Conservation (phyloP, 2,797 vertebrate genomes). For the Trematomus bernacchii region DNA sequence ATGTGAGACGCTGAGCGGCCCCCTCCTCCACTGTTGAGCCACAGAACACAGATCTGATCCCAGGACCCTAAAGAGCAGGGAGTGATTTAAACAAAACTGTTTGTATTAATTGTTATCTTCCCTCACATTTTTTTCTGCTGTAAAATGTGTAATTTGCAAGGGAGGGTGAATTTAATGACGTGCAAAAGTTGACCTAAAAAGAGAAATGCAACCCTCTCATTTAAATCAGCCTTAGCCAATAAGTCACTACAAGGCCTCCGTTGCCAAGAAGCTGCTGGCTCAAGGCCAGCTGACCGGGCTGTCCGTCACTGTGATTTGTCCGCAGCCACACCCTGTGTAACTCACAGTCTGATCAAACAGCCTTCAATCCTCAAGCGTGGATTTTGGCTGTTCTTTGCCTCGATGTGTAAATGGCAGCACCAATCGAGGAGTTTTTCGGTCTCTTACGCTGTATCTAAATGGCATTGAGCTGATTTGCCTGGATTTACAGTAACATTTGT, state of each 20-base stretch:
- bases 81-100: slow-evolving; percentile 29
- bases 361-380: slow-evolving; percentile 18
- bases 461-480: slow-evolving; percentile 17
- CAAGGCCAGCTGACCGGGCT: slow-evolving; percentile 47
- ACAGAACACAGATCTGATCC: slow-evolving; percentile 8
- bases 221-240: slow-evolving; percentile 47
- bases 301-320: slow-evolving; percentile 69
- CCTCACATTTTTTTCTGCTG: neutral
- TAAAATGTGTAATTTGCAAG: slow-evolving; percentile 20
- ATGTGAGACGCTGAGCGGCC: slow-evolving; percentile 1
- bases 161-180: neutral
- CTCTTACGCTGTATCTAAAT: slow-evolving; percentile 2
- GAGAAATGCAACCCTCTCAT: slow-evolving; percentile 1
- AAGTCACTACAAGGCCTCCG: slow-evolving; percentile 44
- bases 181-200: slow-evolving; percentile 31
- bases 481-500: slow-evolving; percentile 26
- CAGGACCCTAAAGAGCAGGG: slow-evolving; percentile 23
- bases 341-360: slow-evolving; percentile 53
- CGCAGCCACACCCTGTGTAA: slow-evolving; percentile 44
- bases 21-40: slow-evolving; percentile 16
- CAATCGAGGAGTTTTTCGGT: slow-evolving; percentile 2
- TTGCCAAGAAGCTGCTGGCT: slow-evolving; percentile 47
- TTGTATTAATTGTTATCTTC: slow-evolving; percentile 28
- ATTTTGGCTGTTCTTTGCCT: slow-evolving; percentile 19
- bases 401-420: neutral